Evolutionary conservation across 2,888 invertebrate species (phyloP).

Genomic region (Seladonia tumulorum): DNA sequence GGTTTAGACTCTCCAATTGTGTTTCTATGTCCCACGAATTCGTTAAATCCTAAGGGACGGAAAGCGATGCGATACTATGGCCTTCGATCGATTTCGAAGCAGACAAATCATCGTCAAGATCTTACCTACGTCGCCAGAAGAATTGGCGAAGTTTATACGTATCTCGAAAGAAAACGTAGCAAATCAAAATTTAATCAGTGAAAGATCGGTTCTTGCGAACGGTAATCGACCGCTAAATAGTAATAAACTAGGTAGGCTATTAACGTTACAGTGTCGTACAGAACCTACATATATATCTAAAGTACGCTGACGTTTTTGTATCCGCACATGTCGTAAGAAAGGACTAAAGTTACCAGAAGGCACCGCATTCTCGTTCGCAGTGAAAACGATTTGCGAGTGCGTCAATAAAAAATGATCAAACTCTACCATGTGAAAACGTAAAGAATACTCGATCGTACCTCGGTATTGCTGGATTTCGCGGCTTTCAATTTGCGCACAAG

Average conservation of each 20-base stretch:
- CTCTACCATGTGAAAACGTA: not conserved
- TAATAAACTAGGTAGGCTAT: not conserved
- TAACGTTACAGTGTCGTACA: not conserved
- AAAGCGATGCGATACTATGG: constrained; percentile 1
- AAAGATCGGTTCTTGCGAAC: not conserved
- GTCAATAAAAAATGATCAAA: not conserved
- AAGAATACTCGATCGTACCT: constrained; percentile 85
- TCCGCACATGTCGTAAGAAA: not conserved
- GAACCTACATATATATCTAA: not conserved
- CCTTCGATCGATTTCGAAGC: constrained; percentile 1
- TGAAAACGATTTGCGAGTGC: not conserved
- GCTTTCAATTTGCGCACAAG: constrained; percentile 92
- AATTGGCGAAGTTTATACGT: not conserved
- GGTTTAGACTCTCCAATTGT: constrained; percentile 78
- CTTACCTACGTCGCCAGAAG: not conserved
- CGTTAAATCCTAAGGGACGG: constrained; percentile 38
- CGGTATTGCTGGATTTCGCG: constrained; percentile 90
- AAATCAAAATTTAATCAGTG: not conserved
- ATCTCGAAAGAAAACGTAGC: not conserved
- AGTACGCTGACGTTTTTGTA: not conserved
- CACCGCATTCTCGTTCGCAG: not conserved
- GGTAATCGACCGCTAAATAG: not conserved
- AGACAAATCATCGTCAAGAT: not conserved
- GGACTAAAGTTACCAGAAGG: constrained; percentile 17
- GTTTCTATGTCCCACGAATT: constrained; percentile 58